phyloP scores from a whole-genome alignment of 2,888 invertebrate genomes.

The Poecilobothrus nobilitatus region DNA sequence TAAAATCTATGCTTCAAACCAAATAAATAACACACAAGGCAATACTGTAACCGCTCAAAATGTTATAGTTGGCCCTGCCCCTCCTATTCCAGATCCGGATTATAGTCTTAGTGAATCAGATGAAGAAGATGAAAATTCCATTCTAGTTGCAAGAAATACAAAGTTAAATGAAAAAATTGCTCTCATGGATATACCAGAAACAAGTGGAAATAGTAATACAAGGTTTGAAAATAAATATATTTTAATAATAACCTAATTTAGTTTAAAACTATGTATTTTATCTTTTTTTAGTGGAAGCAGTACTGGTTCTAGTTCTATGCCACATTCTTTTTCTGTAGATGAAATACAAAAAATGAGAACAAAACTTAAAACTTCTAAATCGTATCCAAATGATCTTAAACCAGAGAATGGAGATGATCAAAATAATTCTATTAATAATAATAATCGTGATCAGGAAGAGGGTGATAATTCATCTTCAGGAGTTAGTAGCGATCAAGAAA shows the following conservation, averaged over 20 bases:
- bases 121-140: conserved; percentile 53
- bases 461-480: conserved; percentile 84
- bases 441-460: conserved; percentile 53
- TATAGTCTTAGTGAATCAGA: conserved; percentile 84
- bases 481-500: conserved; percentile 78
- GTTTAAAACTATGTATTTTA: too few species aligned
- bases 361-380: conserved; percentile 75
- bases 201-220: conserved; percentile 67
- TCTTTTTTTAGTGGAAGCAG: conserved; percentile 55
- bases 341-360: conserved; percentile 82
- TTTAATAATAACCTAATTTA: not conserved
- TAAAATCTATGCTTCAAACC: conserved; percentile 37
- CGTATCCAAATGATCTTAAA: conserved; percentile 58
- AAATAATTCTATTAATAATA: conserved; percentile 18
- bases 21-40: conserved; percentile 40
- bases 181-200: conserved; percentile 49
- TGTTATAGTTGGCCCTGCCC: conserved; percentile 41
- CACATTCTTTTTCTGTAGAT: conserved; percentile 79
- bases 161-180: conserved; percentile 50
- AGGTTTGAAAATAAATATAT: conserved; percentile 44
- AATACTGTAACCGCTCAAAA: conserved; percentile 26
- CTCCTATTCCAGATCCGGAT: conserved; percentile 87
- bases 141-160: conserved; percentile 43
- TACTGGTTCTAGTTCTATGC: conserved; percentile 66
- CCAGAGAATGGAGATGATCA: conserved; percentile 15